A percentile compares a stretch with the other conserved stretches of the same genome.
phyloP scores from a whole-genome alignment of 1,140 invertebrate genomes.

The Hesperophylax magnus region DNA sequence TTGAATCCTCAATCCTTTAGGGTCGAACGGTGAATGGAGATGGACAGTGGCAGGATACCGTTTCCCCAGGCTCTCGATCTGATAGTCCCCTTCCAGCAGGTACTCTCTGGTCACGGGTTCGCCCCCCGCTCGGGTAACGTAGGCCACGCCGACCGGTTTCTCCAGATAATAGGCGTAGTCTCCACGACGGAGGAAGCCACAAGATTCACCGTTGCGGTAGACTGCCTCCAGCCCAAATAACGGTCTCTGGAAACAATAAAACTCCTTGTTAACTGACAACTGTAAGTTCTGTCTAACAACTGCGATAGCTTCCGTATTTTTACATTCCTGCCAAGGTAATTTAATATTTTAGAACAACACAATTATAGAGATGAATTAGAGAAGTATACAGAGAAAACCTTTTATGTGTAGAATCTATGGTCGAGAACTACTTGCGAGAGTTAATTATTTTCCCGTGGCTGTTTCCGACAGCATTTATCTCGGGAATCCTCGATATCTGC shows the following conservation, averaged over 20 bases:
- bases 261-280: no score
- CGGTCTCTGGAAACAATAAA: constrained; percentile 70
- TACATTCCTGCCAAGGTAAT: no score
- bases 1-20: constrained; percentile 69
- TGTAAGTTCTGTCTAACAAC: no score
- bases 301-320: no score
- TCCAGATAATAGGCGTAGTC: constrained; percentile 84
- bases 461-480: no score
- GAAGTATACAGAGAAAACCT: no score
- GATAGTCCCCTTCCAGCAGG: constrained; percentile 74
- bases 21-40: constrained; percentile 85
- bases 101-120: constrained; percentile 69
- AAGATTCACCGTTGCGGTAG: constrained; percentile 81
- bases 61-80: constrained; percentile 85
- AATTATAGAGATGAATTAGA: no score
- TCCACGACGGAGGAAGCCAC: constrained; percentile 85
- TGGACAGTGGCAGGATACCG: constrained; percentile 79
- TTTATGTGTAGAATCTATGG: no score
- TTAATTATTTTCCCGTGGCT: no score
- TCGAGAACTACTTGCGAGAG: no score
- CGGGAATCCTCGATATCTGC: no score
- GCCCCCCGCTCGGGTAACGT: constrained; percentile 64
- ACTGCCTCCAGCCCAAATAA: constrained; percentile 89
- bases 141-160: constrained; percentile 76
- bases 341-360: no score